These are phyloP conservation scores for Tetrao urogallus DNA, from an alignment of 2,113 vertebrate genomes.

Conservation along the genomic window DNA sequence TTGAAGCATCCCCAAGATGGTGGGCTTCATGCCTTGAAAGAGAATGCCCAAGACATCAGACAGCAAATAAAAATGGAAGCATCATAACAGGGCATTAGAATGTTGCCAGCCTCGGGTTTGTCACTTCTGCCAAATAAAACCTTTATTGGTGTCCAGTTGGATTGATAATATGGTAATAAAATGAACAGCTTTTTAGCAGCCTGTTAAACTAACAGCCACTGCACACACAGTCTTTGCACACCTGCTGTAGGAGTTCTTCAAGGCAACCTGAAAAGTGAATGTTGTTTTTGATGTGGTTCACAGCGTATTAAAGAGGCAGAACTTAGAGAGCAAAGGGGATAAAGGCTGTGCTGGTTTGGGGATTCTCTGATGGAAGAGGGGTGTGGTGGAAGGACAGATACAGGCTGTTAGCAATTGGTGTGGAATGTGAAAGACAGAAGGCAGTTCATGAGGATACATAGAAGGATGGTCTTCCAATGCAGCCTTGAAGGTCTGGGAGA, in stretches of 20 bases:
- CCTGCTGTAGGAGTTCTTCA: not conserved
- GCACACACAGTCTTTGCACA: not conserved
- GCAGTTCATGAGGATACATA: not conserved
- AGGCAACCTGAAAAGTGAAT: not conserved
- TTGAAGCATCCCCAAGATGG: not conserved
- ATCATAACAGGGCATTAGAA: not conserved
- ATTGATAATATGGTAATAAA: not conserved
- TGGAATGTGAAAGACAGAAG: not conserved
- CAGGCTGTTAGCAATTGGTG: not conserved
- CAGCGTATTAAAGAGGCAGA: not conserved
- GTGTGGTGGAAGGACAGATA: not conserved
- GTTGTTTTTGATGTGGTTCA: not conserved
- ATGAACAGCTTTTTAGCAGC: not conserved
- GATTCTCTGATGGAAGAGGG: not conserved
- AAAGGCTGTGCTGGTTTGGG: not conserved
- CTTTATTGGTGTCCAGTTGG: not conserved
- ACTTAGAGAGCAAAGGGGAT: not conserved
- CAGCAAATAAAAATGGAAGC: constrained; percentile 33
- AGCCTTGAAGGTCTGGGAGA: not conserved
- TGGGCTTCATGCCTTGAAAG: not conserved
- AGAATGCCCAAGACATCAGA: not conserved
- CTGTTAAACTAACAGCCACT: not conserved
- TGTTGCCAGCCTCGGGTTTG: not conserved
- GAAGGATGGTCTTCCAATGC: not conserved
- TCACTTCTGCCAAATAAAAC: constrained; percentile 29